Evolutionary conservation across 1,140 invertebrate species (phyloP).

Genomic region (Agraylea sexmaculata): DNA sequence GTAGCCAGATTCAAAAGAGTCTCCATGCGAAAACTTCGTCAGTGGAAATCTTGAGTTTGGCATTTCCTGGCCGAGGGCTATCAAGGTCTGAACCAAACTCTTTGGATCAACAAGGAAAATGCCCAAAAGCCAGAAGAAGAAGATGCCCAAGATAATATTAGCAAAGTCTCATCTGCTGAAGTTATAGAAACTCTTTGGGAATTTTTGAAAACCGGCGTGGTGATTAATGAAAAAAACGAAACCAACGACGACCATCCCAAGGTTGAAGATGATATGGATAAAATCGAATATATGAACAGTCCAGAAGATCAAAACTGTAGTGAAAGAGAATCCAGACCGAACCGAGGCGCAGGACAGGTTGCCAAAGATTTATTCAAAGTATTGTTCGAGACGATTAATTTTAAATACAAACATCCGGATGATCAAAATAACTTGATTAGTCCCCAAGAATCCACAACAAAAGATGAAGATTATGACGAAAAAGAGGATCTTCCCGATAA

Average conservation of each 20-base stretch:
- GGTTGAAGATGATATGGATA: slow-evolving; percentile 17
- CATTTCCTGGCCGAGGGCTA: slow-evolving; percentile 27
- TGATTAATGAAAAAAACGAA: slow-evolving; percentile 1
- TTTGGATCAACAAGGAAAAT: slow-evolving; percentile 11
- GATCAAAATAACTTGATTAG: slow-evolving; percentile 27
- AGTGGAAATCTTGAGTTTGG: slow-evolving; percentile 64
- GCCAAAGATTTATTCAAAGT: slow-evolving; percentile 36
- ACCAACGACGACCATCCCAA: slow-evolving; percentile 3
- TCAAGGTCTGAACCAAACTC: slow-evolving; percentile 17
- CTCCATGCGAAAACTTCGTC: slow-evolving; percentile 57
- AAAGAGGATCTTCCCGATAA: slow-evolving; percentile 34
- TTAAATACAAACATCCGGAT: slow-evolving; percentile 27
- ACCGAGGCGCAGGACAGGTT: slow-evolving; percentile 28
- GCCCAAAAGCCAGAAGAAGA: slow-evolving; percentile 9
- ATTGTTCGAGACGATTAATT: slow-evolving; percentile 31
- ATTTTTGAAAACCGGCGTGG: slow-evolving; percentile 22
- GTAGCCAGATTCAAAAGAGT: slow-evolving; percentile 63
- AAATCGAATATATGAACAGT: slow-evolving; percentile 27
- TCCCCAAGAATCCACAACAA: slow-evolving; percentile 25
- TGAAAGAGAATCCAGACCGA: slow-evolving; percentile 27
- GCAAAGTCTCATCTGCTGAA: slow-evolving; percentile 26
- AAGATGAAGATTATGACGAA: slow-evolving; percentile 13
- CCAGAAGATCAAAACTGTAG: slow-evolving; percentile 20
- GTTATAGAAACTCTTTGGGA: slow-evolving; percentile 37
- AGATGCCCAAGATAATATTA: slow-evolving; percentile 2